phyloP scores from a whole-genome alignment of 2,888 invertebrate genomes.

The Lepidonotus clava region DNA sequence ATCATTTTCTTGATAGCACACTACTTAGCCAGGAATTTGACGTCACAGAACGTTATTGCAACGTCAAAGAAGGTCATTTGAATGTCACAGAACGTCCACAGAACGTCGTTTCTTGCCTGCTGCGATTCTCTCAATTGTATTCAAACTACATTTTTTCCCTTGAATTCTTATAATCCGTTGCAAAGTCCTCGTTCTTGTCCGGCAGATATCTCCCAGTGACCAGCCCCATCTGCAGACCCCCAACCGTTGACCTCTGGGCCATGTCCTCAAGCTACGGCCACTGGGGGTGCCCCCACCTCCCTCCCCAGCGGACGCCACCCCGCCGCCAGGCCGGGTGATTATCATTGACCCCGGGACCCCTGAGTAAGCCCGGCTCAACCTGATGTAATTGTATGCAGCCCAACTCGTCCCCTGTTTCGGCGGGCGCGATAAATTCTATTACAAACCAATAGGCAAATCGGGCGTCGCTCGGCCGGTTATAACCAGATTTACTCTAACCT shows the following conservation, averaged over 20 bases:
- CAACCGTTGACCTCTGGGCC: not conserved
- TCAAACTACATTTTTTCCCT: too few species aligned
- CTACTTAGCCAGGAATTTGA: too few species aligned
- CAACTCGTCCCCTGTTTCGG: not conserved
- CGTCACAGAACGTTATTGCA: too few species aligned
- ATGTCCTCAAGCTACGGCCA: slow-evolving; percentile 44
- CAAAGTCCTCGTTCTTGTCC: not conserved
- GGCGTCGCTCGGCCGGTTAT: not conserved
- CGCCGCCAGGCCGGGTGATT: slow-evolving; percentile 35
- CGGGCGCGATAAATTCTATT: slow-evolving; percentile 53
- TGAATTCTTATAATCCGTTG: too few species aligned
- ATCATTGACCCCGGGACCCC: slow-evolving; percentile 39
- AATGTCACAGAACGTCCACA: too few species aligned
- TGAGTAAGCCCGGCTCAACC: slow-evolving; percentile 50
- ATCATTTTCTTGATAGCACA: not conserved
- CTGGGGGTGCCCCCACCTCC: not conserved
- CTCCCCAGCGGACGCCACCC: not conserved
- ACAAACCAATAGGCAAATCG: slow-evolving; percentile 53
- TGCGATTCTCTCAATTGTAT: too few species aligned
- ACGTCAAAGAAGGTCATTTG: too few species aligned
- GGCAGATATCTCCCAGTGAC: not conserved
- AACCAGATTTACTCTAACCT: slow-evolving; percentile 56
- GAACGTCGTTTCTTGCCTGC: too few species aligned
- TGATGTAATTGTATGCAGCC: slow-evolving; percentile 51
- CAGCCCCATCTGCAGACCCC: slow-evolving; percentile 1